Conservation (phyloP, 2,888 invertebrate species). For the Pegoplata infirma region DNA sequence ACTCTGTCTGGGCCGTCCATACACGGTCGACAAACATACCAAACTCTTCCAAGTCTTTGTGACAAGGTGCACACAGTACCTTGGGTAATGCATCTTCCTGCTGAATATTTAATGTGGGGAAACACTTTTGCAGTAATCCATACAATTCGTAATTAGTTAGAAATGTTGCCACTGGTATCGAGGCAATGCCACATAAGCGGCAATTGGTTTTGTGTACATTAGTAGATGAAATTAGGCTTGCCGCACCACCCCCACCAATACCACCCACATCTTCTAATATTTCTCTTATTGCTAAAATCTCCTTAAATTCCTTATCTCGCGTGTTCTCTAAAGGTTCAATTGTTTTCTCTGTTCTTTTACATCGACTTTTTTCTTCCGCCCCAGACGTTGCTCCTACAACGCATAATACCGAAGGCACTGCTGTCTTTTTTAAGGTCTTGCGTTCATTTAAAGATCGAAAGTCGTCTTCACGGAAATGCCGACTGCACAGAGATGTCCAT, state of each 20-base stretch:
- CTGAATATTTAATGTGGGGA: slow-evolving; percentile 76
- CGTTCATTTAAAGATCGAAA: slow-evolving; percentile 73
- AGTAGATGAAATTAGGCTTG: background rate
- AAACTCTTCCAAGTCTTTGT: slow-evolving; percentile 72
- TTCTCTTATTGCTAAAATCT: slow-evolving; percentile 33
- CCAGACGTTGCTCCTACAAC: background rate
- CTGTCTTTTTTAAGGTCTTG: slow-evolving; percentile 74
- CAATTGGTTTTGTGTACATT: slow-evolving; percentile 69
- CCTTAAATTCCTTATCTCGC: slow-evolving; percentile 42
- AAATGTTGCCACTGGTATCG: slow-evolving; percentile 70
- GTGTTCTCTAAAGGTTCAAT: slow-evolving; percentile 32
- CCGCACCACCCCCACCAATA: background rate
- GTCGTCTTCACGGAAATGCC: slow-evolving; percentile 74
- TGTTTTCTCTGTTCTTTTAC: background rate
- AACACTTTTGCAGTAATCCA: slow-evolving; percentile 76
- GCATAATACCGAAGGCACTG: slow-evolving; percentile 69
- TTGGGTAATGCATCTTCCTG: slow-evolving; percentile 75
- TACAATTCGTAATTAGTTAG: slow-evolving; percentile 75
- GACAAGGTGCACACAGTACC: slow-evolving; percentile 73
- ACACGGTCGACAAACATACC: slow-evolving; percentile 76
- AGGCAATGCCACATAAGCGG: slow-evolving; percentile 73
- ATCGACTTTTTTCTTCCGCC: background rate
- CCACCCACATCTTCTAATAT: slow-evolving; percentile 29
- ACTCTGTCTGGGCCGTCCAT: slow-evolving; percentile 72
- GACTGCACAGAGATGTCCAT: slow-evolving; percentile 77